These are phyloP conservation scores for Brachypalpus laphriformis DNA, from an alignment of 2,888 invertebrate species.

Conservation along the genomic window DNA sequence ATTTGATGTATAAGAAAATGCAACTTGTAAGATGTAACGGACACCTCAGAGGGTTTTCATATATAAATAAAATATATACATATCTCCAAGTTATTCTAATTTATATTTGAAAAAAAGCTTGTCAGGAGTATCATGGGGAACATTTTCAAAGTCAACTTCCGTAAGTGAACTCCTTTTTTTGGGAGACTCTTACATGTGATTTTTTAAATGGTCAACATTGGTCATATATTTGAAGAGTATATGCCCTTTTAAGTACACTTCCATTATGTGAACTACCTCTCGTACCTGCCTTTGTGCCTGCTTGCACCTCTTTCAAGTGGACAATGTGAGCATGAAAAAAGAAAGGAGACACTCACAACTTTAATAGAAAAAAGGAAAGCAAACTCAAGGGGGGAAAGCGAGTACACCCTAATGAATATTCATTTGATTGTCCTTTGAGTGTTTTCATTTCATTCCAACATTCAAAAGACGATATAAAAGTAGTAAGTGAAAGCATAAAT, in stretches of 20 bases:
- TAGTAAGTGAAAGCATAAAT: slow-evolving; percentile 21
- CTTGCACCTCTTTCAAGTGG: background rate
- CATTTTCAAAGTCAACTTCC: background rate
- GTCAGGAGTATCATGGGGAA: background rate
- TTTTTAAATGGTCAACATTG: background rate
- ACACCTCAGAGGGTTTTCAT: too few species aligned
- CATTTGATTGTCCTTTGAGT: slow-evolving; percentile 49
- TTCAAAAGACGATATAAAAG: slow-evolving; percentile 11
- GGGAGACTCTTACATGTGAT: background rate
- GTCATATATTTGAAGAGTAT: background rate
- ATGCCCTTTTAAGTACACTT: background rate
- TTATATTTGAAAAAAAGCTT: background rate
- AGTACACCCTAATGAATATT: slow-evolving; percentile 43
- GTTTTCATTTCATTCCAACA: slow-evolving; percentile 16
- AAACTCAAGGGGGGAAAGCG: background rate
- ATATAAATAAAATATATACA: background rate
- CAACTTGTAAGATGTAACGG: too few species aligned
- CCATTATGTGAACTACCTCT: background rate
- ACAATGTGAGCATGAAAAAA: background rate
- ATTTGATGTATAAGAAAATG: too few species aligned
- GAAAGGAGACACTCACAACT: background rate
- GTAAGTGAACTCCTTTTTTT: background rate
- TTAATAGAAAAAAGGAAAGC: background rate
- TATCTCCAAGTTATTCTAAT: background rate
- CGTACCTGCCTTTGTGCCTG: background rate